Evolutionary conservation across 1,140 invertebrate genomes (phyloP), one percentile per base, ranked within the genome.

Genomic region (Adoxophyes honmai): DNA sequence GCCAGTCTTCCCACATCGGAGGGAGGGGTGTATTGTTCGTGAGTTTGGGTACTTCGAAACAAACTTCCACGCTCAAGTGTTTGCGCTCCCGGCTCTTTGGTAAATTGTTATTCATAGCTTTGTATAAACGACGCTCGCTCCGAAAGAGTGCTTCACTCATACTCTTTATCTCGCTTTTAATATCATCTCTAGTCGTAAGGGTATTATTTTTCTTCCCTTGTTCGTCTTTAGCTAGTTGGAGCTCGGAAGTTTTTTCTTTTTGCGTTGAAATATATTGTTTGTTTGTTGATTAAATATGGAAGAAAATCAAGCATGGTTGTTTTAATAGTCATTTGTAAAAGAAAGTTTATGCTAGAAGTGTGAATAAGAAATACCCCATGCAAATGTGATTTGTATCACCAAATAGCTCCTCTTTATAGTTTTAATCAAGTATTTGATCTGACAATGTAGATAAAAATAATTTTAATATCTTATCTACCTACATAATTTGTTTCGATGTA

Each of bases 41-140:
- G 77, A 84, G 75, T 87, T 82, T 84, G 67, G 81, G 82, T 62
- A 84, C 82, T 87, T 79, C 66, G 72, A 68, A 86, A 86, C 78
- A 81, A 87, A 87, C 72, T 87, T 87, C 72, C 60, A 68, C 68
- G 67, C 74, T 79, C 76, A 79, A 87, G 77, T 84, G 79, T 85
- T 85, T 86, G 79, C 66, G 73, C 75, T 80, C 60, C 65, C 70
- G 72, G 75, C 81, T 85, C 81, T 78, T 81, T 75, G 69, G 70
- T 78, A 82, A 81, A 87, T 87, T 84, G 81, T 85, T 87, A 84
- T 87, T 87, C 81, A 87, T 85, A 81, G 80, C 81, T 82, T 76
- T 77, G 73, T 81, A 82, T 79, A 82, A 84, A 83, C 78, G 78
- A 60, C 66, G 64, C 65, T 60, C 64, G 57, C 62, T 70, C 70